phyloP scores from a whole-genome alignment of 2,113 vertebrate genomes.

The Typhlomys cinereus region DNA sequence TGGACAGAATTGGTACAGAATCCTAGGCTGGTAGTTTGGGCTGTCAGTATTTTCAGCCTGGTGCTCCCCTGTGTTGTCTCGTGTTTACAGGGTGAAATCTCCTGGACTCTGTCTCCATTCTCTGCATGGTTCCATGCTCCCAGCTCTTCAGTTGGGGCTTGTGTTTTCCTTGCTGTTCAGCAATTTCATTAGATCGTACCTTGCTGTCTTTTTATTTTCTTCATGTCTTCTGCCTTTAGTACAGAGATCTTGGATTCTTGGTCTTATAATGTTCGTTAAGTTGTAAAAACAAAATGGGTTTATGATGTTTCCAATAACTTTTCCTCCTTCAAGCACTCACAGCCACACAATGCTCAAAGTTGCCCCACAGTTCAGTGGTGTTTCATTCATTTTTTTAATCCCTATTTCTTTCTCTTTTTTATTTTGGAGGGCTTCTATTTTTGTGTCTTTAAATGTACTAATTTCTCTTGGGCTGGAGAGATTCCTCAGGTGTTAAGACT shows the following conservation, averaged over 20 bases:
- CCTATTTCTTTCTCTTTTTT: not conserved
- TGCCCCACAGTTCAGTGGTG: not conserved
- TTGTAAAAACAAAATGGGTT: not conserved
- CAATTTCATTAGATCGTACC: not conserved
- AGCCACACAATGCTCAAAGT: no score
- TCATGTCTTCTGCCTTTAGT: not conserved
- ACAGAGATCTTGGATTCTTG: not conserved
- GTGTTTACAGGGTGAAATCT: not conserved
- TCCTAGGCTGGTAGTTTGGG: not conserved
- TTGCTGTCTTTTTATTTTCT: not conserved
- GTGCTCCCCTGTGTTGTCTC: not conserved
- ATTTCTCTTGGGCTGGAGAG: not conserved
- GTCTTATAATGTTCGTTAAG: not conserved
- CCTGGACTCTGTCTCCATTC: not conserved
- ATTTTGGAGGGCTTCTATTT: not conserved
- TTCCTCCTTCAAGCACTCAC: not conserved
- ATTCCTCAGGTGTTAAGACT: no score
- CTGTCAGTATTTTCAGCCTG: not conserved
- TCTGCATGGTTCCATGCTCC: not conserved
- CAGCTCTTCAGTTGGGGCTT: not conserved
- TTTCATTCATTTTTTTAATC: not conserved
- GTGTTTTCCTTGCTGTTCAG: not conserved
- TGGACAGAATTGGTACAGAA: not conserved
- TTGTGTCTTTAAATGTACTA: not conserved
- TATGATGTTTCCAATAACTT: not conserved